Evolutionary conservation across 1,140 invertebrate species (phyloP).

Genomic region (Drosophila quadrilineata): DNA sequence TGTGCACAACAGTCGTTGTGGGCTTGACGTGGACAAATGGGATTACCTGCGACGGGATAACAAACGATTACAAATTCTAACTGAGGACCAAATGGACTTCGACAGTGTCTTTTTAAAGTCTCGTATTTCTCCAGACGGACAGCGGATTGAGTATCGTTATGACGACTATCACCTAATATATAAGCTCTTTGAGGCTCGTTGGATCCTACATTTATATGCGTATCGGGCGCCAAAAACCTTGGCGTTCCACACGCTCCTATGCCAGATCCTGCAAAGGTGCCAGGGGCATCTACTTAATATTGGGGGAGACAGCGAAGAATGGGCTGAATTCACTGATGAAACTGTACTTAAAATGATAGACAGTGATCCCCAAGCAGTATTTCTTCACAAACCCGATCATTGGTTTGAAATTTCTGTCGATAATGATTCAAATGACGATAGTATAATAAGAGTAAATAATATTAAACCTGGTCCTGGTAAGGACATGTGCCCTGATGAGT

Average conservation of each 20-base stretch:
- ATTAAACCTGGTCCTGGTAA: slow-evolving; percentile 40
- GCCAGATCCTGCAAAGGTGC: slow-evolving; percentile 15
- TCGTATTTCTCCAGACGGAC: slow-evolving; percentile 52
- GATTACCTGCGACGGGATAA: slow-evolving; percentile 87
- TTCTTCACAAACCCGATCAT: slow-evolving; percentile 24
- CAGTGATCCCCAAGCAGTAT: slow-evolving; percentile 26
- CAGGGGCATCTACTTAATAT: slow-evolving; percentile 30
- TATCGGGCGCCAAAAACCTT: slow-evolving; percentile 44
- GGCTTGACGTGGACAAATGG: slow-evolving; percentile 88
- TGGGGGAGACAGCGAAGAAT: slow-evolving; percentile 11
- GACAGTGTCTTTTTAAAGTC: slow-evolving; percentile 54
- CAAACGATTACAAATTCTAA: slow-evolving; percentile 45
- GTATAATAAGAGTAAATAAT: slow-evolving; percentile 11
- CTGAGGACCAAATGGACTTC: slow-evolving; percentile 52
- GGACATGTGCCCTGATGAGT: slow-evolving; percentile 34
- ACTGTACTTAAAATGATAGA: slow-evolving; percentile 20
- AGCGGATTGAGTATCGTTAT: slow-evolving; percentile 70
- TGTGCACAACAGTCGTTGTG: slow-evolving; percentile 85
- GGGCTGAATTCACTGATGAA: slow-evolving; percentile 41
- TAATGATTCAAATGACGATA: neutral
- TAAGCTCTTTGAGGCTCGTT: slow-evolving; percentile 51
- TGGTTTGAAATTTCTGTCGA: neutral
- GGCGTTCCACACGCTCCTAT: slow-evolving; percentile 30
- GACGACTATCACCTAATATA: slow-evolving; percentile 66
- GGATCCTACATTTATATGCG: slow-evolving; percentile 38